phyloP scores from a whole-genome alignment of 2,888 invertebrate genomes.

The Epinotia brunnichana region DNA sequence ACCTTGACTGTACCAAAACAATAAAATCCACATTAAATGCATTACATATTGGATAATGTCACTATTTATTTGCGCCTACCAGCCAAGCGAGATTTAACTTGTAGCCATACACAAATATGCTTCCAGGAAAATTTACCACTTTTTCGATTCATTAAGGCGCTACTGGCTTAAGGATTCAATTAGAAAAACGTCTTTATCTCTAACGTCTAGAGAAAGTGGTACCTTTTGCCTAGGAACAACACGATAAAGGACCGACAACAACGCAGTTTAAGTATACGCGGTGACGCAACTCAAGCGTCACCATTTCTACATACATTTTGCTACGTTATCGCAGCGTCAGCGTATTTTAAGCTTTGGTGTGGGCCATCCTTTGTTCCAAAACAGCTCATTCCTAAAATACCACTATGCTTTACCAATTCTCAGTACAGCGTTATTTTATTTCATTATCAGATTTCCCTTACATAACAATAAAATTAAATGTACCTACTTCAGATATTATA shows the following conservation, averaged over 20 bases:
- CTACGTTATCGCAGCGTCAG: too few relatives aligned
- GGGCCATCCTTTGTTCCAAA: background rate
- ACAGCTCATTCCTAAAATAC: background rate
- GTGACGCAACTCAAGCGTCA: too few relatives aligned
- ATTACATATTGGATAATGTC: conserved; percentile 30
- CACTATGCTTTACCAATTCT: background rate
- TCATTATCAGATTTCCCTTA: background rate
- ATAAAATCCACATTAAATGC: conserved; percentile 37
- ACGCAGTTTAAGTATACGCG: too few relatives aligned
- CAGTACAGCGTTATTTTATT: too few relatives aligned
- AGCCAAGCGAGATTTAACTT: background rate
- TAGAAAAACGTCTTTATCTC: background rate
- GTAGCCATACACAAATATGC: background rate
- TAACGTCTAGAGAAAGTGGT: background rate
- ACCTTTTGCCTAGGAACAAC: background rate
- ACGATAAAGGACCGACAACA: background rate
- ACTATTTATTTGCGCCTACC: conserved; percentile 27
- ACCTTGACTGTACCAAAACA: conserved; percentile 27
- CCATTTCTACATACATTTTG: too few relatives aligned
- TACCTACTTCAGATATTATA: background rate
- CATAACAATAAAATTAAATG: background rate
- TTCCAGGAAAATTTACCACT: background rate
- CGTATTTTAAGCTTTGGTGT: too few relatives aligned
- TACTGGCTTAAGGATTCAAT: background rate
- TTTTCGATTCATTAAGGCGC: background rate